Conservation (phyloP, 2,113 vertebrate genomes). For the Caranx melampygus region DNA sequence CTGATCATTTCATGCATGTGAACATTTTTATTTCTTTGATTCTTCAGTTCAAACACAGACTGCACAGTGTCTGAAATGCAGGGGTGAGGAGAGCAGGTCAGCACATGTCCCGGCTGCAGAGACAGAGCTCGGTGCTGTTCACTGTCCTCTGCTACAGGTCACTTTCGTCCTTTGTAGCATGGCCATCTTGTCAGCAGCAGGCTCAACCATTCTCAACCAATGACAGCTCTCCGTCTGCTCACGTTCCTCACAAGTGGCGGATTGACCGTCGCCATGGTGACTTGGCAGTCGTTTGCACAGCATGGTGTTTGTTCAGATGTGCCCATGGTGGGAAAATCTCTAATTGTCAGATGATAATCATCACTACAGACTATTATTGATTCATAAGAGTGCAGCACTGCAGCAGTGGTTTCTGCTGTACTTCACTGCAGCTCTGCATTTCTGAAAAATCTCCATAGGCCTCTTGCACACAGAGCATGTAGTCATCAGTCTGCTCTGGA, state of each 20-base stretch:
- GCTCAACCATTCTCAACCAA: constrained; percentile 41
- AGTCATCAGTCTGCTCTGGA: not conserved
- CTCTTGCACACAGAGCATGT: not conserved
- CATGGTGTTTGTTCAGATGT: constrained; percentile 35
- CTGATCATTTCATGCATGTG: not conserved
- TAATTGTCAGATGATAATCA: not conserved
- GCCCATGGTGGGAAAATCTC: constrained; percentile 19
- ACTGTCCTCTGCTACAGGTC: not conserved
- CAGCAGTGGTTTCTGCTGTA: not conserved
- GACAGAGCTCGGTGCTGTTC: not conserved
- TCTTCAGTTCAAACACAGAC: not conserved
- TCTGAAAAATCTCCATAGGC: not conserved
- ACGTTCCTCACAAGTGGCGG: constrained; percentile 53
- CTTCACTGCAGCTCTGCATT: not conserved
- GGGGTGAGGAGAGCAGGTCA: not conserved
- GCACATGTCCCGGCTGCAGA: not conserved
- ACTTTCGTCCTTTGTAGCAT: constrained; percentile 35
- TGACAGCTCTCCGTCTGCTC: constrained; percentile 48
- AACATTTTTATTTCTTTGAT: not conserved
- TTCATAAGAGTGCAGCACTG: not conserved
- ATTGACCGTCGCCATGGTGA: constrained; percentile 64
- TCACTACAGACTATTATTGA: not conserved
- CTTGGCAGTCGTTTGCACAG: constrained; percentile 37
- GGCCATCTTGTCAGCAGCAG: constrained; percentile 57
- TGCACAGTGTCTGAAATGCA: not conserved